Evolutionary conservation across 1,140 invertebrate species (phyloP), one percentile per base, ranked within the genome.

Genomic region (Capitella teleta): DNA sequence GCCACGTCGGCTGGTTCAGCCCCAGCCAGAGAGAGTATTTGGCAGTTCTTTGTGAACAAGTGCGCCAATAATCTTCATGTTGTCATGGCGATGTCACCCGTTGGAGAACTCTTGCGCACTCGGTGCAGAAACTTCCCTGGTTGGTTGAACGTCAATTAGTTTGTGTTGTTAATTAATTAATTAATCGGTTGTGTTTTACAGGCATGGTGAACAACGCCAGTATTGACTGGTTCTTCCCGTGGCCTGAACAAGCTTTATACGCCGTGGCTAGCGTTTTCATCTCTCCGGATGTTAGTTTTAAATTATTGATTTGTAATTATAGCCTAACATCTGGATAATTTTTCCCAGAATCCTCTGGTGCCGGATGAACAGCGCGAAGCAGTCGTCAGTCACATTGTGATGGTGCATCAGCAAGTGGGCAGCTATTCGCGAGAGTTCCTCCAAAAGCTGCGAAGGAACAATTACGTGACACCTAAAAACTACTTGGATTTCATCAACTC

Each of bases 401-500:
- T 86, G 63, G 85, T 87, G 0, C 88, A 93, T 61, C 75, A 78
- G 48, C 79, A 78, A 0, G 79, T 89, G 8, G 77, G 77, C 16
- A 61, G 75, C 0, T 89, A 86, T 65, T 84, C 82, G 0, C 62
- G 61, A n/a, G 80, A 85, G 44, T 91, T 85, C 61, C 64, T 79
- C 6, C 62, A 78, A 14, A 82, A 83, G 48, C 66, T 87, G 6
- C 72, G 84, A 25, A 74, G 87, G 34, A 81, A 78, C 60, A 91
- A 88, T 69, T 89, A 83, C 61, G 82, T 91, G 1, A 91, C 87
- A 3, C 88, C 88, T 1, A 90, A 87, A 56, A 87, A 92, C 62
- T 94, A 86, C 63, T 71, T 92, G 52, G 87, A 91, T 66, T 90
- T 81, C 54, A 83, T 92, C 32, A 80, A 80, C 42, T 82, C 78